Evolutionary conservation across 2,113 vertebrate genomes (phyloP).

Genomic region (Furnarius figulus): DNA sequence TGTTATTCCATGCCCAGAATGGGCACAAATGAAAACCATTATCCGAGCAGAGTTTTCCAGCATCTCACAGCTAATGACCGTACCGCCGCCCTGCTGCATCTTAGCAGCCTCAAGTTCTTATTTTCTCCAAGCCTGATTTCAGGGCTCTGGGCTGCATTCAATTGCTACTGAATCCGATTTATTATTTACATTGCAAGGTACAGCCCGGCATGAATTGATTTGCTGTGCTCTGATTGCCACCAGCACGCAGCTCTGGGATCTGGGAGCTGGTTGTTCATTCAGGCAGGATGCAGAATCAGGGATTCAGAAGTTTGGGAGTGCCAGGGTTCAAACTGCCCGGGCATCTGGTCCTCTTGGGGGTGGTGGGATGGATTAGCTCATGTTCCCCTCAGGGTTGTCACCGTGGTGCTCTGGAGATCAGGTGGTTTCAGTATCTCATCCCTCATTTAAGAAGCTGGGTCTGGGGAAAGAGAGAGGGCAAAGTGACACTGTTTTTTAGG

Average conservation of each 20-base stretch:
- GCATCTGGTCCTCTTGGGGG: background rate
- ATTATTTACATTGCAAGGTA: conserved; percentile 19
- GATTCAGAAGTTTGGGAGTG: background rate
- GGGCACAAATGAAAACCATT: background rate
- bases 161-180: background rate
- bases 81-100: background rate
- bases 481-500: background rate
- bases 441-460: accelerated
- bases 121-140: background rate
- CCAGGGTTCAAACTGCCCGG: accelerated
- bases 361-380: background rate
- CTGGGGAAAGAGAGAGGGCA: accelerated
- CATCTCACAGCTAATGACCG: background rate
- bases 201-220: background rate
- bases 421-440: background rate
- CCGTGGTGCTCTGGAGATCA: accelerated
- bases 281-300: background rate
- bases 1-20: background rate
- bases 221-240: conserved; percentile 7
- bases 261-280: background rate
- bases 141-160: background rate
- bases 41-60: background rate
- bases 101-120: background rate
- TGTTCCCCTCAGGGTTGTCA: background rate
- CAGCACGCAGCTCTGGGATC: background rate